Conservation (phyloP, 1,140 invertebrate genomes). For the Apolygus lucorum region DNA sequence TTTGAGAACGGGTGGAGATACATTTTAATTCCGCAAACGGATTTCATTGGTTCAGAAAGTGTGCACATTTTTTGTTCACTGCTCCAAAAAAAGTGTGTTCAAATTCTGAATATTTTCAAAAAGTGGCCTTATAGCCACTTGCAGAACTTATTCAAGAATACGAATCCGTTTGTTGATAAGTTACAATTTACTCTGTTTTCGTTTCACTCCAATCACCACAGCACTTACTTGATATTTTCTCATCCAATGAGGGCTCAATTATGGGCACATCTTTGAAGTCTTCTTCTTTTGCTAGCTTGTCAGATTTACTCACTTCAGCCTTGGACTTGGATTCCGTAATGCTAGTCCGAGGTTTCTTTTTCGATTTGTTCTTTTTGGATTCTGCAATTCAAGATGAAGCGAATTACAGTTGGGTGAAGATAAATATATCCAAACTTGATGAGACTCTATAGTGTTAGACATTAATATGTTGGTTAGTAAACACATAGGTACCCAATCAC, state of each 20-base stretch:
- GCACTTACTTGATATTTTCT: background rate
- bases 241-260: background rate
- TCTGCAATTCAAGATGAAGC: background rate
- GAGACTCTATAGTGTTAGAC: too few species aligned
- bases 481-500: too few species aligned
- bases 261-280: too few species aligned
- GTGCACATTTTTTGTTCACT: background rate
- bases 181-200: too few species aligned
- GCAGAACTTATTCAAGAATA: background rate
- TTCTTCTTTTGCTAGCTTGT: too few species aligned
- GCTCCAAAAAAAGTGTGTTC: background rate
- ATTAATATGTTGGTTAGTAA: too few species aligned
- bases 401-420: background rate
- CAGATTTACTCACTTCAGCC: too few species aligned
- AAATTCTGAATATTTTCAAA: background rate
- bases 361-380: background rate
- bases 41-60: background rate
- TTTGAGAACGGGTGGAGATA: too few species aligned
- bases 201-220: too few species aligned
- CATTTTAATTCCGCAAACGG: background rate
- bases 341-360: too few species aligned
- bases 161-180: too few species aligned
- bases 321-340: too few species aligned
- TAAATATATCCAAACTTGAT: background rate
- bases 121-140: background rate